A percentile compares a stretch with the other conserved stretches of the same genome.
These are phyloP conservation scores for Polypterus senegalus DNA, from an alignment of 2,113 vertebrate species.

Conservation along the genomic window DNA sequence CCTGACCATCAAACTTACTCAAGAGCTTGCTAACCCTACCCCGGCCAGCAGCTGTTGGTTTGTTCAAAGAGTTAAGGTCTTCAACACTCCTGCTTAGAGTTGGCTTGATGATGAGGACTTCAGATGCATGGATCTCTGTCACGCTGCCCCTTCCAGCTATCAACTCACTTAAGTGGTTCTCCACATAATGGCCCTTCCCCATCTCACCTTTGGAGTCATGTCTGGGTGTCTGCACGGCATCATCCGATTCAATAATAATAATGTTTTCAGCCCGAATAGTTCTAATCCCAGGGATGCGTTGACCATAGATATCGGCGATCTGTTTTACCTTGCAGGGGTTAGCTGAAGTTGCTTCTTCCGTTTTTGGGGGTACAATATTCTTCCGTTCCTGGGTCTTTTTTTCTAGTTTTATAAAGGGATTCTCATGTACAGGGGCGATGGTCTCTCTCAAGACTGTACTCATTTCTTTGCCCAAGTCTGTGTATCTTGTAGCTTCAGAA, in stretches of 20 bases:
- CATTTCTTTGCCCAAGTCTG: neutral
- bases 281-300: slow-evolving; percentile 24
- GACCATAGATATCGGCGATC: neutral
- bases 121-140: slow-evolving; percentile 50
- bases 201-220: slow-evolving; percentile 19
- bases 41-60: slow-evolving; percentile 23
- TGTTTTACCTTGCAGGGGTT: slow-evolving; percentile 2
- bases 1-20: slow-evolving; percentile 49
- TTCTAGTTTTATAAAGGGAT: slow-evolving; percentile 58
- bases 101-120: slow-evolving; percentile 49
- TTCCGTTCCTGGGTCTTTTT: slow-evolving; percentile 32
- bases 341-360: slow-evolving; percentile 17
- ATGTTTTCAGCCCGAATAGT: slow-evolving; percentile 57
- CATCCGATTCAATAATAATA: slow-evolving; percentile 52
- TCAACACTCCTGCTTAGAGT: slow-evolving; percentile 23
- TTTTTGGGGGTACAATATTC: slow-evolving; percentile 28
- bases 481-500: neutral
- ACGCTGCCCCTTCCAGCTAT: slow-evolving; percentile 43
- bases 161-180: neutral
- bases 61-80: slow-evolving; percentile 19
- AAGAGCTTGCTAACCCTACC: slow-evolving; percentile 57
- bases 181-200: slow-evolving; percentile 22
- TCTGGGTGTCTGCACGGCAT: neutral
- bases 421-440: slow-evolving; percentile 62
- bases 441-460: slow-evolving; percentile 52